These are phyloP conservation scores for Temnothorax curvispinosus DNA, from an alignment of 1,140 invertebrate species.

Conservation along the genomic window DNA sequence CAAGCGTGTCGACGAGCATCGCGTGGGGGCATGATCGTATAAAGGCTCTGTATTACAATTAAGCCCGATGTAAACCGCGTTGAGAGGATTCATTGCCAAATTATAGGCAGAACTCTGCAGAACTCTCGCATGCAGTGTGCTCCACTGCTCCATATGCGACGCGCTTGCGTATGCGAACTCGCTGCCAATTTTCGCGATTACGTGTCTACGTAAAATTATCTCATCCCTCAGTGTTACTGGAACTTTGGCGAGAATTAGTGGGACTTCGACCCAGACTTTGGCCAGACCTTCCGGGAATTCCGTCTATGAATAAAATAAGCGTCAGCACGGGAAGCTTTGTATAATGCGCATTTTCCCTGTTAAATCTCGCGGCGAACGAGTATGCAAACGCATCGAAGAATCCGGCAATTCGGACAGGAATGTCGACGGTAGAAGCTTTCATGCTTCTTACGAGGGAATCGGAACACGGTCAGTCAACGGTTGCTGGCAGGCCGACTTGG, in stretches of 20 bases:
- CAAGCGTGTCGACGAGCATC: not conserved
- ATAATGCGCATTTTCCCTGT: not conserved
- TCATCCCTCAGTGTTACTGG: not conserved
- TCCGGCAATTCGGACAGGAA: constrained; percentile 1
- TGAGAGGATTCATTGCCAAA: constrained; percentile 5
- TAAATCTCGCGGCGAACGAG: not conserved
- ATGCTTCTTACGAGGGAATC: constrained; percentile 46
- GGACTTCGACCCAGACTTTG: constrained; percentile 17
- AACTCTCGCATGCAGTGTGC: not conserved
- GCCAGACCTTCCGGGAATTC: not conserved
- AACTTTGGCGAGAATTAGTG: constrained; percentile 2
- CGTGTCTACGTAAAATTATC: constrained; percentile 25
- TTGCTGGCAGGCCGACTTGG: constrained; percentile 51
- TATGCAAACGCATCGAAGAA: constrained; percentile 1
- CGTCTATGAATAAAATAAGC: constrained; percentile 6
- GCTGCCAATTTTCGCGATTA: constrained; percentile 26
- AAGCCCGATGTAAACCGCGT: not conserved
- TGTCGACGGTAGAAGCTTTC: not conserved
- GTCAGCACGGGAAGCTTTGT: not conserved
- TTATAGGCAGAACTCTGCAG: not conserved
- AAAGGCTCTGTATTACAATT: not conserved
- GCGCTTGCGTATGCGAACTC: not conserved
- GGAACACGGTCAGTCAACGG: constrained; percentile 68
- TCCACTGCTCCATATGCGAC: not conserved
- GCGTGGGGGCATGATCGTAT: too few species aligned